Percentiles rank a stretch among this genome's conserved stretches.
Conservation (phyloP, 2,797 vertebrate species). For the Catamblyrhynchus diadema region DNA sequence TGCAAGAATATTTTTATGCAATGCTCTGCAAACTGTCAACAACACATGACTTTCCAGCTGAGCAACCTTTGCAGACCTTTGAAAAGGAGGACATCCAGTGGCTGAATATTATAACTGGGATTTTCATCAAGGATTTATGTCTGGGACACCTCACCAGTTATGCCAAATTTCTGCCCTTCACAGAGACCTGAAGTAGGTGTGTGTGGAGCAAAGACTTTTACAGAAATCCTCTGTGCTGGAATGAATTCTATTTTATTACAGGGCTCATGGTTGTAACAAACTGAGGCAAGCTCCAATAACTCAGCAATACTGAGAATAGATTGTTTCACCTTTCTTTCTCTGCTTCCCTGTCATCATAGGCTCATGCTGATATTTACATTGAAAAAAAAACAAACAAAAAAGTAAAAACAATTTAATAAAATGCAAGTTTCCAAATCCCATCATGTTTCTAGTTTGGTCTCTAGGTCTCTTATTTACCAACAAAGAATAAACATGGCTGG, state of each 20-base stretch:
- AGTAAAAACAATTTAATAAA: neutral
- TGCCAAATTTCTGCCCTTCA: neutral
- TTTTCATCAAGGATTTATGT: neutral
- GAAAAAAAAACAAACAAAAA: neutral
- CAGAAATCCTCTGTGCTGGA: neutral
- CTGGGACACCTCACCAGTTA: neutral
- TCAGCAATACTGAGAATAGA: neutral
- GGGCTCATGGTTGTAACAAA: neutral
- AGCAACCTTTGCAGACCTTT: constrained; percentile 24
- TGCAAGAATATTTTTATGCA: neutral
- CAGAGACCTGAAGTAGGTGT: neutral
- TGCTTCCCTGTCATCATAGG: neutral
- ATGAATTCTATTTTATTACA: neutral
- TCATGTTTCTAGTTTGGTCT: neutral
- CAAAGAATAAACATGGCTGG: neutral
- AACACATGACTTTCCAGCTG: neutral
- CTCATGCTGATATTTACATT: neutral
- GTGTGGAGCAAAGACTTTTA: neutral
- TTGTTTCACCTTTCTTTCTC: neutral
- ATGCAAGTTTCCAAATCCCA: neutral
- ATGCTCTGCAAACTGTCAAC: neutral
- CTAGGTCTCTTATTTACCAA: neutral
- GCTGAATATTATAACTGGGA: neutral
- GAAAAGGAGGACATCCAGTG: constrained; percentile 66
- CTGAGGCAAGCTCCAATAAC: neutral